These are phyloP conservation scores for Rhodinocichla rosea DNA, from an alignment of 2,113 vertebrate genomes.

Conservation along the genomic window DNA sequence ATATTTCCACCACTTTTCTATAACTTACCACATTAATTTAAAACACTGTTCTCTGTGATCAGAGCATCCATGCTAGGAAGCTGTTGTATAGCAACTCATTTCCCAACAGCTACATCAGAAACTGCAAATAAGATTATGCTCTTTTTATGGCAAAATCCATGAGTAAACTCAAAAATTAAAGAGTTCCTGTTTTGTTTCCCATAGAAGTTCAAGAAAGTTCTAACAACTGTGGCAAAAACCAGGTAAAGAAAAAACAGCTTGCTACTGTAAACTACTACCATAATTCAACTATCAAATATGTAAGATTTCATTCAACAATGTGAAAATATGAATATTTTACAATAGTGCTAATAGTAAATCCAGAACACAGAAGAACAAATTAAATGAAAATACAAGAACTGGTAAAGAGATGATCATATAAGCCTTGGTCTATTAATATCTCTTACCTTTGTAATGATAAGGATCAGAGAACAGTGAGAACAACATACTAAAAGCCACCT, in stretches of 20 bases:
- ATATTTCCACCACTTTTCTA: background rate
- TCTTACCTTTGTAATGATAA: accelerated
- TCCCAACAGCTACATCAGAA: background rate
- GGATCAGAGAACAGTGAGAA: background rate
- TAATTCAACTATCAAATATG: background rate
- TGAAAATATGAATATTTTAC: background rate
- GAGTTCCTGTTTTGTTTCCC: background rate
- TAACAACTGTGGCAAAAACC: background rate
- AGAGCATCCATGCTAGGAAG: background rate
- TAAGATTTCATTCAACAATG: background rate
- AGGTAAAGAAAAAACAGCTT: background rate
- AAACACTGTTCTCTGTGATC: background rate
- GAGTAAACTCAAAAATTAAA: background rate
- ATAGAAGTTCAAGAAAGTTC: background rate
- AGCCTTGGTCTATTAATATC: background rate
- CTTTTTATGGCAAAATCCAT: background rate
- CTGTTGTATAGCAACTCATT: background rate
- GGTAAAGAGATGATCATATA: background rate
- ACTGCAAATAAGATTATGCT: background rate
- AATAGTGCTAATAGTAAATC: background rate
- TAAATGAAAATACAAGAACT: background rate
- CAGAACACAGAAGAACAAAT: background rate
- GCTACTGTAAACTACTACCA: background rate
- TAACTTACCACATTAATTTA: background rate
- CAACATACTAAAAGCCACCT: background rate